Percentiles rank a stretch among this genome's conserved stretches.
These are phyloP conservation scores for Villa cingulata DNA, from an alignment of 2,888 invertebrate genomes.

Conservation along the genomic window DNA sequence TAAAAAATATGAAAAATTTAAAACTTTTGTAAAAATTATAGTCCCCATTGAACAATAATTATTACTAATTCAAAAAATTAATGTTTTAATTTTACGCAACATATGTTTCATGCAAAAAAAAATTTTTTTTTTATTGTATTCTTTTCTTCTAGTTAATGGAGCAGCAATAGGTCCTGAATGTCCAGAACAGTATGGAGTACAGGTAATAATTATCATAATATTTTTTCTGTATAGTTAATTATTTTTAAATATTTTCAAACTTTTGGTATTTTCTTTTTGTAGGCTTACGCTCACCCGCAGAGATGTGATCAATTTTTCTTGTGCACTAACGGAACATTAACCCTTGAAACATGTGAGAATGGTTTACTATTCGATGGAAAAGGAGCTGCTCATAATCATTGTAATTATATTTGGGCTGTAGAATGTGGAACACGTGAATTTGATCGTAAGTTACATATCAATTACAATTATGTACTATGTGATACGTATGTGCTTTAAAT, in stretches of 20 bases:
- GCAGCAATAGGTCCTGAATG: slow-evolving; percentile 56
- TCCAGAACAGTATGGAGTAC: slow-evolving; percentile 67
- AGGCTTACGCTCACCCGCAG: slow-evolving; percentile 77
- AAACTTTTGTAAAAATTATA: too few relatives aligned
- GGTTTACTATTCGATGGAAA: slow-evolving; percentile 84
- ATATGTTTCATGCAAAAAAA: too few relatives aligned
- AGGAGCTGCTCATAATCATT: slow-evolving; percentile 79
- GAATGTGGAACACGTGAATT: slow-evolving; percentile 69
- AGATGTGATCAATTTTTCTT: slow-evolving; percentile 81
- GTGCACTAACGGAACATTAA: slow-evolving; percentile 80
- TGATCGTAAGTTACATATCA: slow-evolving; percentile 49
- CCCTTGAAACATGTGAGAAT: slow-evolving; percentile 82
- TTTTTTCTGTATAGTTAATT: too few relatives aligned
- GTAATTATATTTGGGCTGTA: slow-evolving; percentile 89
- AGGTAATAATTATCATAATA: slow-evolving; percentile 29
- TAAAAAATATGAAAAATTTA: too few relatives aligned
- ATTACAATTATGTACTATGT: slow-evolving; percentile 11
- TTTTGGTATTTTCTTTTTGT: slow-evolving; percentile 1
- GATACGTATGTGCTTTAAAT: neutral
- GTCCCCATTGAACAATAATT: too few relatives aligned
- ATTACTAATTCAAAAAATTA: too few relatives aligned
- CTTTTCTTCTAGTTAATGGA: slow-evolving; percentile 42
- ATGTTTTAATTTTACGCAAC: too few relatives aligned
- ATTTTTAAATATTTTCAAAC: too few relatives aligned
- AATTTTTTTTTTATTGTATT: slow-evolving; percentile 1